A percentile compares a stretch with the other conserved stretches of the same genome.
phyloP scores from a whole-genome alignment of 2,888 invertebrate species.

The Cerceris rybyensis region DNA sequence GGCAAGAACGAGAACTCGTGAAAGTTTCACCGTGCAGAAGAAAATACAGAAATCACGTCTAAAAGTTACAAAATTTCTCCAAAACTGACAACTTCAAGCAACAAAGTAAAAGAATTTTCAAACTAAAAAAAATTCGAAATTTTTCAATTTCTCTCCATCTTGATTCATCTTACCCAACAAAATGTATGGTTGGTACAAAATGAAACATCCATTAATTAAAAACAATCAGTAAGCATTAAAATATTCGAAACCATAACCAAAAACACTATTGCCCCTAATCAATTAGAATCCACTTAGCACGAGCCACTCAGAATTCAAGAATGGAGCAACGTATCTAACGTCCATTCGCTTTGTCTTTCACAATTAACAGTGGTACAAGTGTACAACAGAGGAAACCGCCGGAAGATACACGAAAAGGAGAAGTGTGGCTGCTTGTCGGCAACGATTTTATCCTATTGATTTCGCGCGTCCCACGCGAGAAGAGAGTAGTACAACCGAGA shows the following conservation, averaged over 20 bases:
- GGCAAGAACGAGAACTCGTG: slow-evolving; percentile 23
- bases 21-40: slow-evolving; percentile 2
- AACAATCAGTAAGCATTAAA: too few relatives aligned
- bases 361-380: neutral
- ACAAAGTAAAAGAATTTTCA: too few relatives aligned
- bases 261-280: too few relatives aligned
- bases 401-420: slow-evolving; percentile 9
- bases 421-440: slow-evolving; percentile 52
- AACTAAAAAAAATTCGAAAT: too few relatives aligned
- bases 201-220: too few relatives aligned
- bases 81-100: too few relatives aligned
- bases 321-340: neutral
- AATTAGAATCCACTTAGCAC: too few relatives aligned
- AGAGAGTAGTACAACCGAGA: slow-evolving; percentile 72
- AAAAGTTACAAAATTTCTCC: neutral
- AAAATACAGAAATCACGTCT: neutral
- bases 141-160: too few relatives aligned
- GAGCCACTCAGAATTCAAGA: too few relatives aligned
- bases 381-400: neutral
- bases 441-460: slow-evolving; percentile 78
- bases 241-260: too few relatives aligned
- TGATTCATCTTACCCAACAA: too few relatives aligned
- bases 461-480: slow-evolving; percentile 78
- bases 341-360: neutral
- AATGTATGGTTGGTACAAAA: too few relatives aligned